A percentile compares a stretch with the other conserved stretches of the same genome.
These are phyloP conservation scores for Sphyrna mokarran DNA, from an alignment of 2,113 vertebrate genomes.

Conservation along the genomic window DNA sequence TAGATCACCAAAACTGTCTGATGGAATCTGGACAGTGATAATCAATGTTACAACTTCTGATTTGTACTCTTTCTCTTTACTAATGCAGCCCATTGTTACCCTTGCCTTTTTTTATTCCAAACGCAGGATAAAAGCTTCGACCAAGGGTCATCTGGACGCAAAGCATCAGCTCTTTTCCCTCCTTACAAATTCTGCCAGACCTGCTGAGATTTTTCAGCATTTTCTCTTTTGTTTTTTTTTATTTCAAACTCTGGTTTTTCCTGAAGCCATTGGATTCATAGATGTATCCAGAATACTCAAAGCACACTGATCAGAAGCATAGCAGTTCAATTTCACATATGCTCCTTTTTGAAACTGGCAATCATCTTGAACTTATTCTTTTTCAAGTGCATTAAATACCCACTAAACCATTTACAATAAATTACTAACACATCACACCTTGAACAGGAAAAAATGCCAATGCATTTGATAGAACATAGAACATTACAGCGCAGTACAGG, in stretches of 20 bases:
- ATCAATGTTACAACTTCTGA: neutral
- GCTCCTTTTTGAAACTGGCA: neutral
- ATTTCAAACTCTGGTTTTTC: neutral
- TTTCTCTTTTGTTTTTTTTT: too few species aligned
- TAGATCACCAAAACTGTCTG: neutral
- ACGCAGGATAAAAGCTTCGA: too few species aligned
- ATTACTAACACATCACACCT: neutral
- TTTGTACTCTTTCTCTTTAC: neutral
- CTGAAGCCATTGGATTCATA: neutral
- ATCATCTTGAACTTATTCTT: neutral
- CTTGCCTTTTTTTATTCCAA: neutral
- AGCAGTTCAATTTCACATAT: neutral
- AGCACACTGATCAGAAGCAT: neutral
- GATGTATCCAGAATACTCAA: neutral
- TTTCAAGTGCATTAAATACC: neutral
- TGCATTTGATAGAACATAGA: neutral
- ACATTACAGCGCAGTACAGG: too few species aligned
- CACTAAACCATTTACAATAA: neutral
- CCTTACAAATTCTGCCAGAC: too few species aligned
- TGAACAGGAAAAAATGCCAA: neutral
- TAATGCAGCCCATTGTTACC: neutral
- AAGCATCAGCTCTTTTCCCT: too few species aligned
- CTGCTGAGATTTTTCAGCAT: too few species aligned
- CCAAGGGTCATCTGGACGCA: too few species aligned
- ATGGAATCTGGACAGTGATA: neutral